Evolutionary conservation across 30 jellyfish, hydroid and myxozoan genomes (phyloP), one percentile per base, ranked within the genome.

Genomic region (Pelagia noctiluca): DNA sequence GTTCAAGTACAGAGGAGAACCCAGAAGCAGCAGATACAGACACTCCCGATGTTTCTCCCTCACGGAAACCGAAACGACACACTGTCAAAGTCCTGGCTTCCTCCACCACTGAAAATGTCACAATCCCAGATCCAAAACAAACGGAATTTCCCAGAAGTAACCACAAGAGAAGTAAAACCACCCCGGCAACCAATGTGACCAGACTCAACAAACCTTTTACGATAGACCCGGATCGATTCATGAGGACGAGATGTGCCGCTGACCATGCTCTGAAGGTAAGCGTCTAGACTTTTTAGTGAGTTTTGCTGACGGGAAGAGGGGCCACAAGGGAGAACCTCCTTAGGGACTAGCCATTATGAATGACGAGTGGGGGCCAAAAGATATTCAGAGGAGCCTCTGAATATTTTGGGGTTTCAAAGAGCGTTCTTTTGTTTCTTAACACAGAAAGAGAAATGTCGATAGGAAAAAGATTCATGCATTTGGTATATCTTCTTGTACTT

Each of bases 261-360:
- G 94, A 84, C 35, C 82, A 84, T 35, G 94, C 88, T 57, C 42
- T 84, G 4, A 48, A 77, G 77, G 94, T 84, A 54, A 26, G 94
- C 11, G 19, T 8, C 19, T 47, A 47, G 19, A 47, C 11, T 47
- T 47, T 19, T 8, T 47, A 8, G 11, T 19, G 19, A 8, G 61
- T 47, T 8, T 19, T 47, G 16, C 19, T 8, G 61, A 47, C 19
- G 19, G 16, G 61, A 47, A 47, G 61, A 47, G 61, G 61, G 11
- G 61, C 61, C 11, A n/a, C n/a, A n/a, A n/a, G n/a, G n/a, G n/a
- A n/a, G n/a, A n/a, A n/a, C n/a, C n/a, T n/a, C n/a, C n/a, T n/a
- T n/a, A n/a, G n/a, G n/a, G n/a, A n/a, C n/a, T n/a, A n/a, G n/a
- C n/a, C n/a, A n/a, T n/a, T n/a, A n/a, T n/a, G n/a, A n/a, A n/a